phyloP scores from a whole-genome alignment of 2,888 invertebrate genomes.

The Pandemis corylana region DNA sequence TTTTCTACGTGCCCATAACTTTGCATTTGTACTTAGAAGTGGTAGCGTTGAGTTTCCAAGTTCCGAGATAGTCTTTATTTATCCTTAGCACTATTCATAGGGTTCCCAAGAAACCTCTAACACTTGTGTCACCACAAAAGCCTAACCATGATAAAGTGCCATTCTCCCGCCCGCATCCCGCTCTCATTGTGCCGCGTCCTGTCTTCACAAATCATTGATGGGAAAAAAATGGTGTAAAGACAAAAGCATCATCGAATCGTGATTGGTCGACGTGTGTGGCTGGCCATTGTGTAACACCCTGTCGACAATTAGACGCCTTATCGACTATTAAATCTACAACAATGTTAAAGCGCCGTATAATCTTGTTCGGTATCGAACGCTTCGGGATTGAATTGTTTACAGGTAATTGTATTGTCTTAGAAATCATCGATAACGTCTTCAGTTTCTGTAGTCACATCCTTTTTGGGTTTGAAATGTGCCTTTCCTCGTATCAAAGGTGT shows the following conservation, averaged over 20 bases:
- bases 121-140: conserved; percentile 69
- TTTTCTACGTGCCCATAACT: conserved; percentile 3
- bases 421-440: conserved; percentile 1
- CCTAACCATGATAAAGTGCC: conserved; percentile 67
- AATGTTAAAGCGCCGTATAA: conserved; percentile 34
- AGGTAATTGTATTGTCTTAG: conserved; percentile 34
- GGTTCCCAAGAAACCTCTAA: conserved; percentile 44
- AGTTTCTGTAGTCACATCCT: conserved; percentile 8
- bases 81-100: conserved; percentile 40
- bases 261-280: conserved; percentile 81
- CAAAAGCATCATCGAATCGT: conserved; percentile 70
- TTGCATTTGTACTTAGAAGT: background rate
- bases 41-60: conserved; percentile 26
- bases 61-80: conserved; percentile 34
- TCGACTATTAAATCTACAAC: conserved; percentile 43
- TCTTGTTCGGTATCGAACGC: conserved; percentile 35
- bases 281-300: conserved; percentile 53
- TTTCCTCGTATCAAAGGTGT: conserved; percentile 32
- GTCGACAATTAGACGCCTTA: conserved; percentile 51
- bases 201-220: conserved; percentile 80
- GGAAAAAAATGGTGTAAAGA: conserved; percentile 72
- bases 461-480: conserved; percentile 17
- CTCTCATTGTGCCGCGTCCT: conserved; percentile 76
- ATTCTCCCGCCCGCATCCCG: conserved; percentile 81
- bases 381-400: conserved; percentile 34